Conservation (phyloP, 2,797 vertebrate genomes). For the Hypotaenidia philippensis region DNA sequence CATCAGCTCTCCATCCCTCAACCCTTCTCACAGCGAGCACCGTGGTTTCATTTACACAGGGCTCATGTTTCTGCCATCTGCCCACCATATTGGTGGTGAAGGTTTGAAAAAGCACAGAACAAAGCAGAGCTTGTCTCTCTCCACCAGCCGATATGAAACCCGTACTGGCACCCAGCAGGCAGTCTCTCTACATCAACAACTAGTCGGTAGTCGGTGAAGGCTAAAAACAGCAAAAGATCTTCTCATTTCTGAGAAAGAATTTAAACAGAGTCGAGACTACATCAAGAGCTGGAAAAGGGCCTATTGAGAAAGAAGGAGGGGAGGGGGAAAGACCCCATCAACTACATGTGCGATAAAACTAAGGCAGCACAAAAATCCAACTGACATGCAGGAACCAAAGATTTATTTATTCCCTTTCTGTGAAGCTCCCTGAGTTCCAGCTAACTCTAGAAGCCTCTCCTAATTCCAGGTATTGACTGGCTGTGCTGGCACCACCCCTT, state of each 20-base stretch:
- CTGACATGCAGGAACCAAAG: not conserved
- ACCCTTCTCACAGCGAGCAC: not conserved
- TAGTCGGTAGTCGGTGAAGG: slow-evolving; percentile 41
- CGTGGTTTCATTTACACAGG: not conserved
- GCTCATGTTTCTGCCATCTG: slow-evolving; percentile 54
- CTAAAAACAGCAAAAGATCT: slow-evolving; percentile 71
- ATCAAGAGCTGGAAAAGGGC: not conserved
- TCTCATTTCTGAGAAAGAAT: slow-evolving; percentile 2
- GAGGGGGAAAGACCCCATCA: not conserved
- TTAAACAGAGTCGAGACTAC: not conserved
- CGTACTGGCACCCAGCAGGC: slow-evolving; percentile 81
- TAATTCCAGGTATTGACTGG: not conserved
- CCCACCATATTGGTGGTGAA: slow-evolving; percentile 76
- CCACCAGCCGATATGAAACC: slow-evolving; percentile 55
- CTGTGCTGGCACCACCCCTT: not conserved
- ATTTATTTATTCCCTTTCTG: not conserved
- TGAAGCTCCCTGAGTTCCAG: not conserved
- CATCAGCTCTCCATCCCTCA: not conserved
- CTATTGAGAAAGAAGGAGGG: not conserved
- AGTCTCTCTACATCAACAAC: slow-evolving; percentile 68
- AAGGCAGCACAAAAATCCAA: not conserved
- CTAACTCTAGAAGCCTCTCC: not conserved
- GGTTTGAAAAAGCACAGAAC: slow-evolving; percentile 76
- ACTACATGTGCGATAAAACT: not conserved
- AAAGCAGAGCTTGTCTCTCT: slow-evolving; percentile 82